Evolutionary conservation across 2,888 invertebrate genomes (phyloP).

Genomic region (Cordilura impudica): DNA sequence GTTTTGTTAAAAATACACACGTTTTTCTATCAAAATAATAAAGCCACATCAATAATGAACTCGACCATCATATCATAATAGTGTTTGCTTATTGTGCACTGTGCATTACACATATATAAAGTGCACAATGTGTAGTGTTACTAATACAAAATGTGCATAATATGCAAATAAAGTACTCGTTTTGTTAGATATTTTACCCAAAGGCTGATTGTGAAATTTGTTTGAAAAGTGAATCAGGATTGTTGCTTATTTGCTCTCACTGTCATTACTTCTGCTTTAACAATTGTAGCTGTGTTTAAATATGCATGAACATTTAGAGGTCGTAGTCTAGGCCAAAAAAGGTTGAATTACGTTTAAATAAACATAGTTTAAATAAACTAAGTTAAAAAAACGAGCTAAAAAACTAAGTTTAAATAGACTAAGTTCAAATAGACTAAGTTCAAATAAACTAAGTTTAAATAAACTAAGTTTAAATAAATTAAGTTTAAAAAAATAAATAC

Average conservation of each 20-base stretch:
- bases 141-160: constrained; percentile 44
- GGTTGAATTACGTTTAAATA: too few relatives aligned
- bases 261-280: not conserved
- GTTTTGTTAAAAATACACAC: too few relatives aligned
- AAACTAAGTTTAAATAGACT: too few relatives aligned
- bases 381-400: too few relatives aligned
- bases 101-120: too few relatives aligned
- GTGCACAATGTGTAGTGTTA: constrained; percentile 1
- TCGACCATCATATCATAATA: not conserved
- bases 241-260: constrained; percentile 30
- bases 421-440: too few relatives aligned
- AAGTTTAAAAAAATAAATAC: too few relatives aligned
- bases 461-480: too few relatives aligned
- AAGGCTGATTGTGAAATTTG: constrained; percentile 32
- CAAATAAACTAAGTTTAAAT: too few relatives aligned
- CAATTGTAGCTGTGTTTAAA: not conserved
- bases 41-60: not conserved
- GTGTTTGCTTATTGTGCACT: not conserved
- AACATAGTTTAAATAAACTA: too few relatives aligned
- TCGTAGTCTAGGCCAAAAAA: not conserved
- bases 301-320: not conserved
- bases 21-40: not conserved
- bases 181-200: constrained; percentile 25
- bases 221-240: constrained; percentile 23
- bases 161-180: constrained; percentile 46